Evolutionary conservation across 2,113 vertebrate genomes (phyloP).

Genomic region (Rhabdomys dilectus): DNA sequence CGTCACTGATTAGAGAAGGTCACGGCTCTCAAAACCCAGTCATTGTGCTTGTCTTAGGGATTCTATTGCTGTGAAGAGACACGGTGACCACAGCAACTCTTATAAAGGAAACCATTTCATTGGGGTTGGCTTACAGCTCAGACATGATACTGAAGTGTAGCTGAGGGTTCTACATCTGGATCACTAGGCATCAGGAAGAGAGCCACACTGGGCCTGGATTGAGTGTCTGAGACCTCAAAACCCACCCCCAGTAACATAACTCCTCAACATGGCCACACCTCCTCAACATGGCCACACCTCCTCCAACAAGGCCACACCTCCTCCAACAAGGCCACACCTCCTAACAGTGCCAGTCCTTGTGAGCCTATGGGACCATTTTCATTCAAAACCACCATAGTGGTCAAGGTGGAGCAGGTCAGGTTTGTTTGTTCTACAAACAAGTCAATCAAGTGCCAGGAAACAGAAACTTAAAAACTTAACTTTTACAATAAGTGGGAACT

Average conservation of each 20-base stretch:
- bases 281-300: neutral
- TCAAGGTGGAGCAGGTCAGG: neutral
- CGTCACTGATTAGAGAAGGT: neutral
- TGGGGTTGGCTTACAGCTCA: neutral
- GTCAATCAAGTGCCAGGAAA: neutral
- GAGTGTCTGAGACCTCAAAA: neutral
- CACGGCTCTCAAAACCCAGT: neutral
- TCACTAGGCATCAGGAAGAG: neutral
- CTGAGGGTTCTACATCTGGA: neutral
- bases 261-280: neutral
- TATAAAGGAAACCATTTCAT: neutral
- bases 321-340: neutral
- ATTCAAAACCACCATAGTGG: neutral
- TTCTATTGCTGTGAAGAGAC: neutral
- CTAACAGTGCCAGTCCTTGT: neutral
- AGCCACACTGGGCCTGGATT: too few relatives aligned
- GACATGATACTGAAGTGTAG: neutral
- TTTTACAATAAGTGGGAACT: neutral
- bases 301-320: neutral
- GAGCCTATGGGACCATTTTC: neutral
- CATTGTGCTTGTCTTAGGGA: neutral
- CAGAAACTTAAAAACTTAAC: neutral
- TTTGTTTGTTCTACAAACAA: neutral
- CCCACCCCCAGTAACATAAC: neutral
- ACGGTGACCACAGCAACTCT: neutral